Evolutionary conservation across 2,113 vertebrate species (phyloP), one percentile per base, ranked within the genome.

Genomic region (Ptilorrhoa leucosticta): DNA sequence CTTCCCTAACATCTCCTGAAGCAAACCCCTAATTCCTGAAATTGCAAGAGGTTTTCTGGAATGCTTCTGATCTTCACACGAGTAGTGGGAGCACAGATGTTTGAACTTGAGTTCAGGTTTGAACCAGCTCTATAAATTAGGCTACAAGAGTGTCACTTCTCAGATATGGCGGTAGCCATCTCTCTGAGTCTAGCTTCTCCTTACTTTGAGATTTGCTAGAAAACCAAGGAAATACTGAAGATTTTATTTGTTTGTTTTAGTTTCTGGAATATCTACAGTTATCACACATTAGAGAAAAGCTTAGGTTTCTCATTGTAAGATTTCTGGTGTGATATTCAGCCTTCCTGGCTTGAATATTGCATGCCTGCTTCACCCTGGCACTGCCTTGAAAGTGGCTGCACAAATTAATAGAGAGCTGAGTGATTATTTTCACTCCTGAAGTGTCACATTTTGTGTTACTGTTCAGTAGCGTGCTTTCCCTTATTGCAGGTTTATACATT

Each of bases 81-180:
- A 37, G 19, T 28, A 18, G 6, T 14, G 35, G 31, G 5, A 64
- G 7, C 17, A 8, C 20, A 58, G 18, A 26, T 3, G 1, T 44
- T 54, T 54, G 22, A 58, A 12, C 3, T 6, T 0, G 0, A 7
- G 4, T 30, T 81, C 31, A 6, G 2, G 6, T 66, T 31, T 48
- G 30, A 65, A 16, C 35, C 7, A 11, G 5, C 7, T 51, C 10
- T 28, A 5, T 27, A 37, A n/a, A 10, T 30, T n/a, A 75, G 22
- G 11, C 6, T 66, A 27, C 22, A 70, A 22, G 14, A 48, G 15
- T 5, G 4, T 1, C 4, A 8, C 28, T 54, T 31, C 5, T 48
- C 44, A 50, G 31, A 21, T n/a, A 2, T 9, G 63, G 23, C 15
- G 14, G 6, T 19, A 68, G 9, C 9, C 14, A 37, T 51, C 8